Base-by-base conservation (phyloP, 1,140 invertebrate genomes). In the Zaprionus africanus region DNA sequence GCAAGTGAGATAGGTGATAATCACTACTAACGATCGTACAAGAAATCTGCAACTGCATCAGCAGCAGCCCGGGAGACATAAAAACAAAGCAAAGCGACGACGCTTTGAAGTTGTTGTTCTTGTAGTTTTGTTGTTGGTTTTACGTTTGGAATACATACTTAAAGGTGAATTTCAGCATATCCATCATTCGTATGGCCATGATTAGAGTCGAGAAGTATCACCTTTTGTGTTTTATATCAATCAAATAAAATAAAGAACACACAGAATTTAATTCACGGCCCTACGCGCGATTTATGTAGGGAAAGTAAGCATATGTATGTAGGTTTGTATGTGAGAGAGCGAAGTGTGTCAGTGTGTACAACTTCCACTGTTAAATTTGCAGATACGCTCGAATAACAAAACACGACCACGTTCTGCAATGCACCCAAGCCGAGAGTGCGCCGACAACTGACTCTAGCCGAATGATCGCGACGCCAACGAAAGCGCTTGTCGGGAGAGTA, bases 161-260 rank as follows among this genome's bases (percentile, higher is more conserved):
- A 77, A 88, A 90, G 85, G 81, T 90, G 65, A 88, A 76, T 64
- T 84, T 90, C 5, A 88, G 28, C 56, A 90, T 74, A 90, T 90
- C 85, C 71, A 90, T 60, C 36, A 84, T 82, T 17, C 85, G 85
- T 24, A 78, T 65, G 6, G 85, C 59, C 85, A 90, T 90, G 60
- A 67, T 63, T 26, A 9, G n/a, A 6, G 9, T 46, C 28, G 13
- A 24, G 15, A 63, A 19, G 43, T 31, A 4, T n/a, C 53, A 64
- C 34, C 41, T 59, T 58, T 62, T n/a, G 22, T 17, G 46, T 51
- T 36, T 67, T n/a, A 38, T 56, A 71, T 68, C 57, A 66, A 49
- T 53, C 53, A 63, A 53, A 62, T 51, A 65, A 65, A 63, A 65
- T 22, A 43, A 26, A 38, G 13, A 61, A 67, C 49, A 41, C 51